phyloP scores from a whole-genome alignment of 1,140 invertebrate species.

The Orchesella cincta region DNA sequence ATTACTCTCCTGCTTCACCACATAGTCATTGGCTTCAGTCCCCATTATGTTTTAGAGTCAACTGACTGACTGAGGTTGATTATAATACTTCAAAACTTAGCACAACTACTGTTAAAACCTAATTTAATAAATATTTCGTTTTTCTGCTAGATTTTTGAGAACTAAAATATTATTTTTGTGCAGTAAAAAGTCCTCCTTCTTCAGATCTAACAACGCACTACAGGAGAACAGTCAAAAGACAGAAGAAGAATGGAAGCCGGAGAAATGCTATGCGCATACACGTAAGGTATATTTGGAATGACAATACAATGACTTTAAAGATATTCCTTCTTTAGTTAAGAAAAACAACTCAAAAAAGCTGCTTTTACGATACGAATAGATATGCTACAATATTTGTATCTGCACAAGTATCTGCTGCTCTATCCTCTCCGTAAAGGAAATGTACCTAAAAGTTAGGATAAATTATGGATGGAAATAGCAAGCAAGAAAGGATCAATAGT shows the following conservation, averaged over 20 bases:
- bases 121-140: neutral
- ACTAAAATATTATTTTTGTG: neutral
- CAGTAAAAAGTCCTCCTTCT: neutral
- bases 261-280: too few relatives aligned
- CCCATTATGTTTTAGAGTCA: conserved; percentile 24
- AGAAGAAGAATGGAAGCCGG: conserved; percentile 12
- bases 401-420: too few relatives aligned
- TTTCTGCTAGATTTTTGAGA: neutral
- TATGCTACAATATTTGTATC: too few relatives aligned
- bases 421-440: too few relatives aligned
- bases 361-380: too few relatives aligned
- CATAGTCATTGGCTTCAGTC: conserved; percentile 37
- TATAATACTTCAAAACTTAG: neutral
- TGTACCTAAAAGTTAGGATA: too few relatives aligned
- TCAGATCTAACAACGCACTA: neutral
- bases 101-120: too few relatives aligned
- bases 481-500: neutral
- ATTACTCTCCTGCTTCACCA: conserved; percentile 36
- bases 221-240: neutral
- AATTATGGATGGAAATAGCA: too few relatives aligned
- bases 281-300: neutral
- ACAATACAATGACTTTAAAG: too few relatives aligned
- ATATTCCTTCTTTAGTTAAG: too few relatives aligned
- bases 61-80: too few relatives aligned
- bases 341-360: too few relatives aligned